Evolutionary conservation across 2,113 vertebrate species (phyloP).

Genomic region (Actinemys pallida): DNA sequence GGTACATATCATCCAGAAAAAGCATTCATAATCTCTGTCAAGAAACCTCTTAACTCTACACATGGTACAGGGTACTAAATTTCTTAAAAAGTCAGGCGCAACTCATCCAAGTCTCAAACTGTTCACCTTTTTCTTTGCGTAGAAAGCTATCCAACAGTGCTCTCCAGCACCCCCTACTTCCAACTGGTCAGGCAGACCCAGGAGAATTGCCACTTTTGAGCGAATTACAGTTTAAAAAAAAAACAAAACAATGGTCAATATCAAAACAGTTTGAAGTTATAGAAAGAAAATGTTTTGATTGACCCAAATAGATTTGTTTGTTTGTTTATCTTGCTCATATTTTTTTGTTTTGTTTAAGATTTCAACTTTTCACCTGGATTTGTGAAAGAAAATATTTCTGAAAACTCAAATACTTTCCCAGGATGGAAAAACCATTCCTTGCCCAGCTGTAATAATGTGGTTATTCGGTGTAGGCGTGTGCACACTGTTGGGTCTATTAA

Average conservation of each 20-base stretch:
- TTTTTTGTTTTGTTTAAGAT: too few relatives aligned
- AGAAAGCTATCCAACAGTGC: too few relatives aligned
- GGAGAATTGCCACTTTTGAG: background rate
- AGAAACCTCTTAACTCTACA: too few relatives aligned
- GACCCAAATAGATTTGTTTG: too few relatives aligned
- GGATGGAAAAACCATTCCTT: too few relatives aligned
- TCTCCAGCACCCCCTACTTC: background rate
- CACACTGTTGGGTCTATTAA: background rate
- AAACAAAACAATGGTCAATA: too few relatives aligned
- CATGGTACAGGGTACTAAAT: background rate
- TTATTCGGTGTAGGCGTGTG: background rate
- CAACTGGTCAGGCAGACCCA: background rate
- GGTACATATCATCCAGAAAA: background rate
- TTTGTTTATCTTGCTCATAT: too few relatives aligned
- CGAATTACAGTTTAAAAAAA: background rate
- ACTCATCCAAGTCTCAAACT: background rate
- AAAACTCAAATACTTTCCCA: too few relatives aligned
- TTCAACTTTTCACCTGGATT: too few relatives aligned
- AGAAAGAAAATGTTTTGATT: too few relatives aligned
- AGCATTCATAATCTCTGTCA: background rate
- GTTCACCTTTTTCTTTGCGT: background rate
- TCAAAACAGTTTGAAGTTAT: too few relatives aligned
- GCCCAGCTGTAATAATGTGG: background rate
- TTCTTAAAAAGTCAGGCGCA: background rate
- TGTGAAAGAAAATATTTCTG: too few relatives aligned